Conservation (phyloP, 1,140 invertebrate genomes). For the Caenorhabditis remanei region DNA sequence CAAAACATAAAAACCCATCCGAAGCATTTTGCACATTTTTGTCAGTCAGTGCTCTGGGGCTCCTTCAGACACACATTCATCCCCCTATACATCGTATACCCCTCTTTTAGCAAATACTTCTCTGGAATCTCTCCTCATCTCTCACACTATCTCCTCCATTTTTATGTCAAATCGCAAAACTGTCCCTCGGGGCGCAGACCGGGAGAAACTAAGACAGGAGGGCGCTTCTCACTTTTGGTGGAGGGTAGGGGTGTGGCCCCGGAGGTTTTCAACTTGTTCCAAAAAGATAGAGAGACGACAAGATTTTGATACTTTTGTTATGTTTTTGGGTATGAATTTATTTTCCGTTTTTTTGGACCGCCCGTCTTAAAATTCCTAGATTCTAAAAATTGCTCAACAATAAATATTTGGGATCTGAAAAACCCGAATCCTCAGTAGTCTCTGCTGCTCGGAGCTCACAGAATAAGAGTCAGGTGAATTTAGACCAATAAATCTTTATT, state of each 20-base stretch:
- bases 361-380: too few relatives aligned
- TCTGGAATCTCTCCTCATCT: background rate
- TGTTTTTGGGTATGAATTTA: background rate
- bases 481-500: too few relatives aligned
- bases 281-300: background rate
- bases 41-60: conserved; percentile 14
- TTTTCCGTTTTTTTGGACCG: background rate
- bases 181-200: background rate
- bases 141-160: conserved; percentile 6
- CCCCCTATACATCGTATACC: background rate
- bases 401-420: too few relatives aligned
- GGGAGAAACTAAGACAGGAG: background rate
- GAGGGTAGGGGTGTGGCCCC: too few relatives aligned
- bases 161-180: conserved; percentile 56
- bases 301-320: conserved; percentile 7
- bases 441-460: too few relatives aligned
- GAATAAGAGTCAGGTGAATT: too few relatives aligned
- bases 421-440: too few relatives aligned
- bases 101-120: background rate
- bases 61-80: background rate
- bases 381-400: too few relatives aligned
- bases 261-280: conserved; percentile 23
- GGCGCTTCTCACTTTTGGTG: conserved; percentile 38
- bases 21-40: conserved; percentile 35
- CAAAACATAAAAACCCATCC: conserved; percentile 32